These are phyloP conservation scores for Acrobasis suavella DNA, from an alignment of 2,888 invertebrate species.

Conservation along the genomic window DNA sequence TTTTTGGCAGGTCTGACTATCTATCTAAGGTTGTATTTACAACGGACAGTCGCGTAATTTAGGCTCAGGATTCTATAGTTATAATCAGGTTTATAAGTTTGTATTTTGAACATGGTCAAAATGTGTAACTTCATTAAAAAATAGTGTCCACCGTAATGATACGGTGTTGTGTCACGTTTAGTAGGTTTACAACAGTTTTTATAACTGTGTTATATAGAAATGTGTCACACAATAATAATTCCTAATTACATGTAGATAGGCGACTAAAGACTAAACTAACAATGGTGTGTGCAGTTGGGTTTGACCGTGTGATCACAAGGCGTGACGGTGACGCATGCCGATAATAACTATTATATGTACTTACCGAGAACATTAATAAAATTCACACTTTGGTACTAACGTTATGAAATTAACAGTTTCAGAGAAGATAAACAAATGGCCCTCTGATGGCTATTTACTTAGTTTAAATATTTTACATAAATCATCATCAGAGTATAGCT, in stretches of 20 bases:
- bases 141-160: slow-evolving; percentile 8
- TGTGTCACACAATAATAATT: background rate
- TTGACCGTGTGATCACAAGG: background rate
- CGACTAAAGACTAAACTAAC: background rate
- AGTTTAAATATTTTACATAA: no score
- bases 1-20: slow-evolving; percentile 86
- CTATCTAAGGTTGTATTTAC: no score
- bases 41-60: no score
- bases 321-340: background rate
- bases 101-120: slow-evolving; percentile 4
- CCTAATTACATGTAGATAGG: background rate
- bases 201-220: background rate
- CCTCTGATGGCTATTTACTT: no score
- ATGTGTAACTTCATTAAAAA: slow-evolving; percentile 10
- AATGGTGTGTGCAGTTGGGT: slow-evolving; percentile 6
- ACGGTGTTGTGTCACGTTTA: background rate
- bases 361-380: no score
- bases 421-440: no score
- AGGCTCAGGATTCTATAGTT: no score
- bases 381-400: background rate
- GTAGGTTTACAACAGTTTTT: slow-evolving; percentile 1
- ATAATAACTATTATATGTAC: no score
- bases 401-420: background rate
- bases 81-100: no score
- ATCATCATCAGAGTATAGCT: no score